A percentile compares a stretch with the other conserved stretches of the same genome.
Conservation (phyloP, 2,888 invertebrate genomes). For the Plebejus melissa region DNA sequence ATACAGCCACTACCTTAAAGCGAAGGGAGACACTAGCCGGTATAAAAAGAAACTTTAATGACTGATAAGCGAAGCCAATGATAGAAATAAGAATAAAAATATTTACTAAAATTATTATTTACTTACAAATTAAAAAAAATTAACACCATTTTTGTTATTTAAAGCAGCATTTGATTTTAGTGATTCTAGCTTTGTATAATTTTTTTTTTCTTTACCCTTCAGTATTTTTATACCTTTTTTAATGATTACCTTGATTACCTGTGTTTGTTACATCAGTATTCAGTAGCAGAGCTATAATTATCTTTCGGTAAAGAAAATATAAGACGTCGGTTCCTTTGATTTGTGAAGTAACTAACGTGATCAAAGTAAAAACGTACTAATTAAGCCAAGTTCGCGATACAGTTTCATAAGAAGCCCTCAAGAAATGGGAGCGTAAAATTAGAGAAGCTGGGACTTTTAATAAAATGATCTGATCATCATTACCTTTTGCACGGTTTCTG, state of each 20-base stretch:
- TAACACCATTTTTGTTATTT: too few species aligned
- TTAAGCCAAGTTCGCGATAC: conserved; percentile 8
- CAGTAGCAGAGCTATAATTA: too few species aligned
- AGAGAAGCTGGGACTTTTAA: background rate
- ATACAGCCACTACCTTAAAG: too few species aligned
- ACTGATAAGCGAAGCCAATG: too few species aligned
- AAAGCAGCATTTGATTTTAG: too few species aligned
- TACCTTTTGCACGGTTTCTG: background rate
- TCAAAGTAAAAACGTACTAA: conserved; percentile 18
- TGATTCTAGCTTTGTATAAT: too few species aligned
- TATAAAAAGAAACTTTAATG: too few species aligned
- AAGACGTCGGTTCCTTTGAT: conserved; percentile 4
- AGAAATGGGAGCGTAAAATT: background rate
- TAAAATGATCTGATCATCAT: background rate
- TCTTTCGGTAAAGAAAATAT: background rate
- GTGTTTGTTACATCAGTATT: background rate
- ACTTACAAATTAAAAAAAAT: too few species aligned
- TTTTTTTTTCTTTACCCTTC: background rate
- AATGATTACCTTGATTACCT: background rate
- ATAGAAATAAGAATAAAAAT: too few species aligned
- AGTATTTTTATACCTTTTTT: background rate
- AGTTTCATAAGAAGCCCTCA: background rate
- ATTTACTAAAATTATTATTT: too few species aligned
- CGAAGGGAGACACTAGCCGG: too few species aligned
- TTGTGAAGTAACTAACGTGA: conserved; percentile 19